Conservation (phyloP, 2,797 vertebrate species). For the Ctenopoma multispine region DNA sequence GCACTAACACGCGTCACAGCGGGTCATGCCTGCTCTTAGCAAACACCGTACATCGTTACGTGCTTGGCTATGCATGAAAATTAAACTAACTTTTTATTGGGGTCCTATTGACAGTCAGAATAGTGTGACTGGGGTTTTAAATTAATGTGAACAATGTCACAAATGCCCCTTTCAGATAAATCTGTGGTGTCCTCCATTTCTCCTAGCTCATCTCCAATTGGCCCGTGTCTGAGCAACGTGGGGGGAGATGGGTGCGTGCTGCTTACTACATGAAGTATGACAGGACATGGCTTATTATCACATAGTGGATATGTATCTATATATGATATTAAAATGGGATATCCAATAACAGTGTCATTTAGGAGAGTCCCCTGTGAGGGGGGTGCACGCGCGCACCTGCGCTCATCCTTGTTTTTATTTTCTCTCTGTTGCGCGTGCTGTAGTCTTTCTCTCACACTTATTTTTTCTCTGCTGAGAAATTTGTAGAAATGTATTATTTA, state of each 20-base stretch:
- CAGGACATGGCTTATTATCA: constrained; percentile 72
- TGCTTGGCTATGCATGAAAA: constrained; percentile 86
- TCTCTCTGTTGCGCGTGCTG: constrained; percentile 65
- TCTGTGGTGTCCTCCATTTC: constrained; percentile 43
- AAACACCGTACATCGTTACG: constrained; percentile 67
- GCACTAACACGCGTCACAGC: constrained; percentile 52
- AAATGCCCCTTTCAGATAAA: constrained; percentile 57
- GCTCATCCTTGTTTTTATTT: constrained; percentile 66
- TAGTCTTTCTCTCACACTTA: constrained; percentile 70
- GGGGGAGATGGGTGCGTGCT: constrained; percentile 41
- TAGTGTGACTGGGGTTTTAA: constrained; percentile 62
- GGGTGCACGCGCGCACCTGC: constrained; percentile 60
- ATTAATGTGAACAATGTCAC: constrained; percentile 67
- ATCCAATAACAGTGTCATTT: constrained; percentile 71
- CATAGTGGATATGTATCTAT: constrained; percentile 79
- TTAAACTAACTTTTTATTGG: constrained; percentile 72
- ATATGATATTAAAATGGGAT: constrained; percentile 76
- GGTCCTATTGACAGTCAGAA: constrained; percentile 43
- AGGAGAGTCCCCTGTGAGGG: constrained; percentile 52
- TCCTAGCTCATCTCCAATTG: constrained; percentile 50
- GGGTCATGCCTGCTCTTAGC: constrained; percentile 63
- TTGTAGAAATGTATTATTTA: constrained; percentile 96
- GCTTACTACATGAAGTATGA: constrained; percentile 70
- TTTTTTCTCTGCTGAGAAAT: constrained; percentile 79
- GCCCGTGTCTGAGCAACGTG: constrained; percentile 28